These are phyloP conservation scores for Taxidea taxus DNA, from an alignment of 2,113 vertebrate genomes.

Conservation along the genomic window DNA sequence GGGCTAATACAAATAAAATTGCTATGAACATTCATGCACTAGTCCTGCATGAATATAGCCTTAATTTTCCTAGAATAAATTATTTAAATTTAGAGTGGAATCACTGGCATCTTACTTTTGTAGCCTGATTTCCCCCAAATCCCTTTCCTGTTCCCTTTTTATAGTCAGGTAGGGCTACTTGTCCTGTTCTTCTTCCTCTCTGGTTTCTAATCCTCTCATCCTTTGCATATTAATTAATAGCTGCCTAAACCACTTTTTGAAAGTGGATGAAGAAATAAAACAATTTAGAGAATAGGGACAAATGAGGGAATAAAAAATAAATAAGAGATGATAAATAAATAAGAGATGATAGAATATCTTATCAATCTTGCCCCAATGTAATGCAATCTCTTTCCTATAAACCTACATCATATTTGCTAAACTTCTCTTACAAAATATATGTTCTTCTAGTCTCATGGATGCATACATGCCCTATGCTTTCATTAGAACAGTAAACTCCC, in stretches of 20 bases:
- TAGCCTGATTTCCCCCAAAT: neutral
- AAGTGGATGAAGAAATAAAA: neutral
- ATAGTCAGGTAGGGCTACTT: neutral
- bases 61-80: neutral
- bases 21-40: neutral
- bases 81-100: neutral
- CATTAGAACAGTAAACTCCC: constrained; percentile 37
- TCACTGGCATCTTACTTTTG: neutral
- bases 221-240: neutral
- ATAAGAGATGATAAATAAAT: neutral
- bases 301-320: neutral
- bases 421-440: constrained; percentile 6
- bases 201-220: constrained; percentile 11
- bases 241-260: constrained; percentile 8
- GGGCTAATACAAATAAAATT: neutral
- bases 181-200: neutral
- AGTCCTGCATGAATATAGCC: neutral
- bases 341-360: neutral
- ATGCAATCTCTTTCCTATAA: neutral
- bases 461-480: neutral
- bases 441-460: neutral
- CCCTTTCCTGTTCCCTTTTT: neutral
- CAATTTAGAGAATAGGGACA: neutral
- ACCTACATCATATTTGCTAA: neutral
- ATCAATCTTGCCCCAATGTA: constrained; percentile 9